Base-by-base conservation (phyloP, 2,113 vertebrate genomes). In the Ceratotherium simum region DNA sequence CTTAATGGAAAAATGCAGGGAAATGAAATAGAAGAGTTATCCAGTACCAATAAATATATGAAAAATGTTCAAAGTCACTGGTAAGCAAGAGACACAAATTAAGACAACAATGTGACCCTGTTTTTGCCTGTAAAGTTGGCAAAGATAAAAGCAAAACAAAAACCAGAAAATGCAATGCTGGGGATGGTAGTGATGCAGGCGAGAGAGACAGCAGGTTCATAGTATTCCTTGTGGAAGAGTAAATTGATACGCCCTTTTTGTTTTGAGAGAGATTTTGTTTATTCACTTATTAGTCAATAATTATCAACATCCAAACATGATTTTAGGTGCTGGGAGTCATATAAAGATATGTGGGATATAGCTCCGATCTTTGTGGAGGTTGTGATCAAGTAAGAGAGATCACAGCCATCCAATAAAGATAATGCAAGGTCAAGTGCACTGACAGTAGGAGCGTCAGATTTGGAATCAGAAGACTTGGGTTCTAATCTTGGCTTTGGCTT, bases 271-370 rank as follows among this genome's bases (percentile, higher is more conserved):
- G 9, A 81, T 65, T 69, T 76, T 36, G 5, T 56, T 80, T 73
- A 56, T 92, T 92, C 1, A 16, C 46, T 64, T 56, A 56, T 82
- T 96, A 72, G 70, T 86, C 82, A 83, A 33, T 84, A 93, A 69
- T 31, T 33, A 36, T 54, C 20, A 58, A 83, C 46, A 42, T 42
- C 0, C 58, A 81, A 65, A 72, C 36, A 60, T 78, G 51, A 36
- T 83, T 90, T 80, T n/a, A 83, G 39, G 65, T 80, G 4, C 6
- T 92, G 23, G 14, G 13, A 83, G 36, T 60, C 75, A 25, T 58
- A 65, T 62, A 48, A 51, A 72, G 51, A 92, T 39, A 73, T 36
- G 2, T 48, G 36, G 29, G 36, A 16, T 29, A 42, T 23, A 31
- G 23, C 8, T 5, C 62, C 5, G 3, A 3, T 54, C 14, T 56